Percentiles rank a stretch among this genome's conserved stretches.
Conservation (phyloP, 2,797 vertebrate genomes). For the Echeneis naucrates region DNA sequence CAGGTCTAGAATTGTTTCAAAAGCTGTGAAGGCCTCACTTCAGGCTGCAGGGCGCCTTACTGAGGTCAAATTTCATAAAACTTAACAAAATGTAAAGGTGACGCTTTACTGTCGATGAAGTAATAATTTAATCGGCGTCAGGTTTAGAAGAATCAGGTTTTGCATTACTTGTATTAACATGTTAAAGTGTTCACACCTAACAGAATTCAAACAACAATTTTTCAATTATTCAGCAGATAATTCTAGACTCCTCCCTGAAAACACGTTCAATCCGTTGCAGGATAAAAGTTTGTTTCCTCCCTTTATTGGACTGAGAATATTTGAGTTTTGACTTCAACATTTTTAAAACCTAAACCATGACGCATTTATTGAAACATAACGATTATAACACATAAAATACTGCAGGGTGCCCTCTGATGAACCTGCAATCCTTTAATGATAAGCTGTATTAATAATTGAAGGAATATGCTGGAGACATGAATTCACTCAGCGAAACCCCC, state of each 20-base stretch:
- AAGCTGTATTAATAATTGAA: no score
- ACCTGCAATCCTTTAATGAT: no score
- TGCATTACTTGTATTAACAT: not conserved
- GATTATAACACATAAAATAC: no score
- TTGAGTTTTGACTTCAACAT: no score
- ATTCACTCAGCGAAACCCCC: not conserved
- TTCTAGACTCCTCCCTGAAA: not conserved
- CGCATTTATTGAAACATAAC: not conserved
- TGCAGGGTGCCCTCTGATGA: no score
- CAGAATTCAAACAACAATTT: not conserved
- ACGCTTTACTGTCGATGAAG: not conserved
- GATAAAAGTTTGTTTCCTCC: not conserved
- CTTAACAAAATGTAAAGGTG: not conserved
- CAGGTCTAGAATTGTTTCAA: slow-evolving; percentile 8
- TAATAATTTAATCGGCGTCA: no score
- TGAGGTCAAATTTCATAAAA: not conserved
- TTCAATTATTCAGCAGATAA: not conserved
- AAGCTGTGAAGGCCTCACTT: not conserved
- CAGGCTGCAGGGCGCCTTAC: not conserved
- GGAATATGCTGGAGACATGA: not conserved
- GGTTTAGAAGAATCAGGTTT: no score
- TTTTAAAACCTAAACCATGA: no score
- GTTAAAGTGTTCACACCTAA: not conserved
- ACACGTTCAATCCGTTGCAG: not conserved
- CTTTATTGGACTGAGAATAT: not conserved